A percentile compares a stretch with the other conserved stretches of the same genome.
Conservation (phyloP, 2,797 vertebrate genomes). For the Podarcis lilfordi region DNA sequence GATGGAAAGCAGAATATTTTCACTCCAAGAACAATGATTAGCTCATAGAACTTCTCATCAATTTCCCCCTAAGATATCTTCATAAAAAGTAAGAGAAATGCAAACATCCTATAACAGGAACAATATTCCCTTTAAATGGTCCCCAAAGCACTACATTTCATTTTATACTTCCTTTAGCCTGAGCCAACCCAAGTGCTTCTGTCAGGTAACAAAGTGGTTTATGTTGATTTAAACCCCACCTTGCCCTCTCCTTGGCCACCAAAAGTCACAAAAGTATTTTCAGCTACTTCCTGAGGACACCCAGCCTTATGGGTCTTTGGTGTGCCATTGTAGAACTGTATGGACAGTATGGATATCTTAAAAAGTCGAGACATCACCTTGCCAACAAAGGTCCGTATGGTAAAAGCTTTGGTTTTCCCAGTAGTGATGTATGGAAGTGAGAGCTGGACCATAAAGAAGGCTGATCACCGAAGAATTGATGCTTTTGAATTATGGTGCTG, state of each 20-base stretch:
- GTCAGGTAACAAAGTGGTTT: background rate
- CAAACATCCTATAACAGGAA: constrained; percentile 38
- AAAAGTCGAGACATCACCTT: no score
- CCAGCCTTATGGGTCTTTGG: background rate
- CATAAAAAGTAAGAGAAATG: constrained; percentile 62
- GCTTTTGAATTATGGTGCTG: no score
- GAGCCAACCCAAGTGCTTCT: no score
- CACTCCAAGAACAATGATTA: background rate
- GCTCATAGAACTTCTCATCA: constrained; percentile 62
- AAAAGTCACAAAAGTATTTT: background rate
- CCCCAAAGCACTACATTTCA: background rate
- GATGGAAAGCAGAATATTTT: background rate
- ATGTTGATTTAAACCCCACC: background rate
- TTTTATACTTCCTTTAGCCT: background rate
- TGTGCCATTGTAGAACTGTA: background rate
- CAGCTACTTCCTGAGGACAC: background rate
- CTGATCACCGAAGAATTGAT: no score
- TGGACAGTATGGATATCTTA: background rate
- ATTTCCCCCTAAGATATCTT: constrained; percentile 61
- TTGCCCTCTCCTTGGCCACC: background rate
- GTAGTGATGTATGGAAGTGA: no score
- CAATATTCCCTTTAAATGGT: background rate
- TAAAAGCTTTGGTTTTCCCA: no score
- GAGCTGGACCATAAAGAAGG: no score
- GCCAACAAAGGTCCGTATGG: no score